Conservation (phyloP, 2,113 vertebrate genomes). For the Pao palembangensis region DNA sequence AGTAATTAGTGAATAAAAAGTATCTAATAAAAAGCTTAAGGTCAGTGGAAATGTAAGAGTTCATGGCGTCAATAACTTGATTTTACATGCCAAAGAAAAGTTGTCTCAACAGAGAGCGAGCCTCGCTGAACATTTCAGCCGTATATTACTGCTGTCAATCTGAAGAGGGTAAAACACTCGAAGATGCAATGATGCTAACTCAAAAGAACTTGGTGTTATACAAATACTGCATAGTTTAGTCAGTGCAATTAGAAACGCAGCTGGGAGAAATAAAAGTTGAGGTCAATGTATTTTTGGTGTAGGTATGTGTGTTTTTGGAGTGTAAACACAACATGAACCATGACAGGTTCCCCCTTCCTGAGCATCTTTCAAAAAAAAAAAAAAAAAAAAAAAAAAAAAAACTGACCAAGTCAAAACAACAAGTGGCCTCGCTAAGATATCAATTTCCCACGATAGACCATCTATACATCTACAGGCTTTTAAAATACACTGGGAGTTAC, state of each 20-base stretch:
- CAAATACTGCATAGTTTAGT: slow-evolving; percentile 71
- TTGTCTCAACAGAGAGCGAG: slow-evolving; percentile 3
- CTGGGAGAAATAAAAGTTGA: slow-evolving; percentile 45
- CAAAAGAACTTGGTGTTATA: slow-evolving; percentile 51
- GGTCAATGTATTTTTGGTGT: slow-evolving; percentile 68
- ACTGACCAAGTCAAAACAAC: slow-evolving; percentile 50
- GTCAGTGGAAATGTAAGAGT: slow-evolving; percentile 48
- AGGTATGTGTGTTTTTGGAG: slow-evolving; percentile 67
- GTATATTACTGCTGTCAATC: slow-evolving; percentile 46
- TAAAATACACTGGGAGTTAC: slow-evolving; percentile 34
- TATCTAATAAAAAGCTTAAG: slow-evolving; percentile 54
- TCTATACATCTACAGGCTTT: slow-evolving; percentile 37
- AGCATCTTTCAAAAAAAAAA: slow-evolving; percentile 60
- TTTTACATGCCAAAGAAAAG: slow-evolving; percentile 10
- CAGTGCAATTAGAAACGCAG: slow-evolving; percentile 64
- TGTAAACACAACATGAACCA: slow-evolving; percentile 71
- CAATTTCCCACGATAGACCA: slow-evolving; percentile 37
- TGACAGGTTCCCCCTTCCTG: slow-evolving; percentile 70
- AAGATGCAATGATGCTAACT: slow-evolving; percentile 23
- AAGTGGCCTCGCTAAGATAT: slow-evolving; percentile 45
- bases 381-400: slow-evolving; percentile 40
- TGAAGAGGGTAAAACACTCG: slow-evolving; percentile 24
- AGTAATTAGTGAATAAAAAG: slow-evolving; percentile 43
- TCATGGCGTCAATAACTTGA: slow-evolving; percentile 37
- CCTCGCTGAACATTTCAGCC: slow-evolving; percentile 9